These are phyloP conservation scores for Branchipolynoe longqiensis DNA, from an alignment of 2,888 invertebrate species.

Conservation along the genomic window DNA sequence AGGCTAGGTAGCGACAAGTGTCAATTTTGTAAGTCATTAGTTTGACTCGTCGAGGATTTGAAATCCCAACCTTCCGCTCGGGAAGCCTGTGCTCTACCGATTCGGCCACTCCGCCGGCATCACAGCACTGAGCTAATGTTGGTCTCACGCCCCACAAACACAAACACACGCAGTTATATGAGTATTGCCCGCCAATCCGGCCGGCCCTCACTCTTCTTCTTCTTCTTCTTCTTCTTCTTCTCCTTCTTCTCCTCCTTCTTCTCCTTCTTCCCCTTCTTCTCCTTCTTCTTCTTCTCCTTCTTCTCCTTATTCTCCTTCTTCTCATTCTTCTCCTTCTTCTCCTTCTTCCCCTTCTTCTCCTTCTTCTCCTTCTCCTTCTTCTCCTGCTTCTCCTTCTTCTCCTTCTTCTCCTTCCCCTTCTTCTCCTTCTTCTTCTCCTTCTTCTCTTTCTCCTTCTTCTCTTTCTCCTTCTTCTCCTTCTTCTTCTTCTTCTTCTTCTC, in stretches of 20 bases:
- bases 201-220: neutral
- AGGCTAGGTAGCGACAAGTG: too few relatives aligned
- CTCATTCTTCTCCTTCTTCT: too few relatives aligned
- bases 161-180: too few relatives aligned
- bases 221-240: slow-evolving; percentile 12
- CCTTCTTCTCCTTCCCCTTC: neutral
- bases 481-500: neutral
- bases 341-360: neutral
- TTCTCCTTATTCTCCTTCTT: too few relatives aligned
- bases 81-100: too few relatives aligned
- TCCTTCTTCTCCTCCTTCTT: neutral
- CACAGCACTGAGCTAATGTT: too few relatives aligned
- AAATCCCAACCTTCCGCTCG: too few relatives aligned
- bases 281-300: slow-evolving; percentile 1
- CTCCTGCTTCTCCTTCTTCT: neutral
- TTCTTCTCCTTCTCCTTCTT: neutral
- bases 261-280: neutral
- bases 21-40: too few relatives aligned
- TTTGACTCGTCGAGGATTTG: too few relatives aligned
- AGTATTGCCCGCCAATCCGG: too few relatives aligned
- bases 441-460: neutral
- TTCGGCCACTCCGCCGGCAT: too few relatives aligned
- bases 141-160: too few relatives aligned
- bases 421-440: neutral
- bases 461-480: neutral